These are phyloP conservation scores for Astropecten irregularis DNA, from an alignment of 53 echinoderm and acorn worm species.

Conservation along the genomic window DNA sequence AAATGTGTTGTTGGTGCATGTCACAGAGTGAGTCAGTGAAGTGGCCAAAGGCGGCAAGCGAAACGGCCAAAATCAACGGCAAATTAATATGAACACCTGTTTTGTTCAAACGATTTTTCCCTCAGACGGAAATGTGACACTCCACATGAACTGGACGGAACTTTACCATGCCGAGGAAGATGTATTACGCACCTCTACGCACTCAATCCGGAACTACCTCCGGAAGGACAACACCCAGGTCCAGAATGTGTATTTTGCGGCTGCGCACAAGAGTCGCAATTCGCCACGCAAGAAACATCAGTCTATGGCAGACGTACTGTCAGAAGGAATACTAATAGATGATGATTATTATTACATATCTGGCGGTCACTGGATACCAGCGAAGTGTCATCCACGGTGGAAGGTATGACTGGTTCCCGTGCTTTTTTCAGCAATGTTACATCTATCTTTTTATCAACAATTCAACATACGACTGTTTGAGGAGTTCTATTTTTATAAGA, in stretches of 20 bases:
- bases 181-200: constrained; percentile 50
- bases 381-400: constrained; percentile 82
- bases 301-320: constrained; percentile 41
- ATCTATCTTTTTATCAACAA: too few relatives aligned
- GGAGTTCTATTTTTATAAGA: too few relatives aligned
- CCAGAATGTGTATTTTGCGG: neutral
- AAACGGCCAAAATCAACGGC: too few relatives aligned
- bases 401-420: constrained; percentile 62
- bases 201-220: constrained; percentile 10
- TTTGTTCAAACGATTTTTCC: neutral
- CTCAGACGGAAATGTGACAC: constrained; percentile 70
- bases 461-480: neutral
- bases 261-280: neutral
- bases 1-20: too few relatives aligned
- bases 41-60: too few relatives aligned
- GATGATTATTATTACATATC: constrained; percentile 76
- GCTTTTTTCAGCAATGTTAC: too few relatives aligned
- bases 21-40: too few relatives aligned
- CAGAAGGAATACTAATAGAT: constrained; percentile 58
- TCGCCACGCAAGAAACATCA: neutral
- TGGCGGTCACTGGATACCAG: constrained; percentile 91
- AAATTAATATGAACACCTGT: too few relatives aligned
- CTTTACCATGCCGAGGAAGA: constrained; percentile 62
- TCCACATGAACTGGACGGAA: constrained; percentile 68
- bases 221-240: constrained; percentile 10